Base-by-base conservation (phyloP, 2,888 invertebrate genomes). In the Heliconius cydno region DNA sequence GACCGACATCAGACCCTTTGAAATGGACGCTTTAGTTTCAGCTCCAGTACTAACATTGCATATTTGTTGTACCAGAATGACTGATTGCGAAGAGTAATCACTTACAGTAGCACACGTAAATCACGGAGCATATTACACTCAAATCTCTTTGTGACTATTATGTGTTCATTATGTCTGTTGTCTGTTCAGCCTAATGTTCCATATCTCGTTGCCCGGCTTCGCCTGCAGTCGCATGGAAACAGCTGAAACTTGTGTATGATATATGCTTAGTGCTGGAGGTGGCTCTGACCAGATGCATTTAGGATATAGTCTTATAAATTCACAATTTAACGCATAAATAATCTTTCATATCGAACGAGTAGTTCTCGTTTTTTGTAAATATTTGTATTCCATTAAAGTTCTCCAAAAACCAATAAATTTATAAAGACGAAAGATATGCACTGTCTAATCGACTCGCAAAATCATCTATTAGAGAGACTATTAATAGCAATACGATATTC, bases 71-170 rank as follows among this genome's bases (percentile, higher is more conserved):
- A 34, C 57, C 72, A 30, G 52, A 72, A 72, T 34, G 72, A 52
- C 71, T 71, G 71, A 71, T 71, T 71, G 71, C 52, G 72, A 72
- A 30, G 19, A 57, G 57, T 72, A 57, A 72, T 52, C 30, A 72
- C 57, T 72, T 72, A 57, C 30, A 9, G 72, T 30, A 22, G 57
- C 22, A 30, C 57, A 72, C 57, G 57, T 52, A 57, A 72, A 57
- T 72, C 52, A 57, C 57, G n/a, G 15, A 0, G 52, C 5, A 70
- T 41, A 41, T 46, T 38, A 5, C 13, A 70, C 70, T 41, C 41
- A 41, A 25, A 25, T 70, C 70, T 25, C 70, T 70, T 25, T 70
- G 41, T 70, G 70, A 41, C 41, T 70, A 41, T 70, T 34, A 67
- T 67, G 30, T 67, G 19, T 19, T 66, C 34, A 30, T 66, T 66